Percentiles rank a stretch among this genome's conserved stretches.
phyloP scores from a whole-genome alignment of 2,797 vertebrate species.

The Eupleurogrammus muticus region DNA sequence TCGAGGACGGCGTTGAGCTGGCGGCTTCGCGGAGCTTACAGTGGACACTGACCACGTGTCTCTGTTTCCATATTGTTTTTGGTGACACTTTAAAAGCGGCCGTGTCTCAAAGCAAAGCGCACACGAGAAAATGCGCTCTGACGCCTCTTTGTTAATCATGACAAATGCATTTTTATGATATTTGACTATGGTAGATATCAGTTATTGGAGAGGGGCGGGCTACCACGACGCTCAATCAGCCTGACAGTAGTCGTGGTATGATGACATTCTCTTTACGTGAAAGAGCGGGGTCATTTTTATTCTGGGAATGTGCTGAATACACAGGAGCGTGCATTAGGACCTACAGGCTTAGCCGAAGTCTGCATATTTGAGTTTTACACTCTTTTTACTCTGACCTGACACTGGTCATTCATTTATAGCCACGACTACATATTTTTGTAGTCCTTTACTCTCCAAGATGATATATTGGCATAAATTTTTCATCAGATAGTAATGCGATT shows the following conservation, averaged over 20 bases:
- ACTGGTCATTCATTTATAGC: constrained; percentile 86
- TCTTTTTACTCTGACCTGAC: constrained; percentile 78
- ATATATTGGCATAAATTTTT: constrained; percentile 89
- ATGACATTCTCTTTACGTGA: constrained; percentile 48
- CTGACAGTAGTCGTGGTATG: constrained; percentile 44
- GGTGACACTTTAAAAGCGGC: constrained; percentile 37
- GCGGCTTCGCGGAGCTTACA: constrained; percentile 69
- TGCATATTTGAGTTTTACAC: constrained; percentile 78
- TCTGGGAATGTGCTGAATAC: constrained; percentile 74
- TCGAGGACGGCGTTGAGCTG: constrained; percentile 68
- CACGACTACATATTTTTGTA: constrained; percentile 80
- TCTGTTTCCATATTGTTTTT: constrained; percentile 62
- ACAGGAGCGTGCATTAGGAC: constrained; percentile 68
- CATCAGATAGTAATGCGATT: constrained; percentile 89
- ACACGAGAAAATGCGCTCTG: constrained; percentile 23
- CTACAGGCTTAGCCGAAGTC: constrained; percentile 63
- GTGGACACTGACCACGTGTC: constrained; percentile 54
- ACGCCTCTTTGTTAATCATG: constrained; percentile 1
- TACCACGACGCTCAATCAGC: constrained; percentile 43
- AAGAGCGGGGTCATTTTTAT: constrained; percentile 61
- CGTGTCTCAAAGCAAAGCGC: constrained; percentile 17
- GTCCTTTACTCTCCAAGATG: constrained; percentile 85
- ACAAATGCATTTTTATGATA: constrained; percentile 51
- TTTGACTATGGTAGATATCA: constrained; percentile 51
- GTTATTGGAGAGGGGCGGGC: constrained; percentile 24